These are phyloP conservation scores for Andrena hattorfiana DNA, from an alignment of 2,888 invertebrate genomes.

Conservation along the genomic window DNA sequence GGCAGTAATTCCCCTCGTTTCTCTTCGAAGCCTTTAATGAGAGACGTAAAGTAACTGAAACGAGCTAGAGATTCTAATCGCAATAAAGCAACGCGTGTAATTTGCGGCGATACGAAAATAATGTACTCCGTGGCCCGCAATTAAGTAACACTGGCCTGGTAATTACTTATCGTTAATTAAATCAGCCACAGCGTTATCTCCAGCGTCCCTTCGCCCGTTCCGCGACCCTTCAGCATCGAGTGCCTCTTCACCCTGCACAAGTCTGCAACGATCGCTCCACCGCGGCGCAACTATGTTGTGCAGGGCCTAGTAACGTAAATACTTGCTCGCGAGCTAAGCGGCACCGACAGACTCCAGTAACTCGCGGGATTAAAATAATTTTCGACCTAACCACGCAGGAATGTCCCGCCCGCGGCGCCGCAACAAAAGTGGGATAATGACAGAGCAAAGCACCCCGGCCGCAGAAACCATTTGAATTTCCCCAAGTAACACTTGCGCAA, in stretches of 20 bases:
- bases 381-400: constrained; percentile 38
- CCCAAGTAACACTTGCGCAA: constrained; percentile 52
- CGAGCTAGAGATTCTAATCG: constrained; percentile 44
- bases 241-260: constrained; percentile 19
- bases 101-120: constrained; percentile 49
- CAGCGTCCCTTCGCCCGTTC: constrained; percentile 24
- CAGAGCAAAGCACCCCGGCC: constrained; percentile 39
- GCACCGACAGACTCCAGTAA: background rate
- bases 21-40: background rate
- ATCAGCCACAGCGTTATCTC: constrained; percentile 59
- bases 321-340: background rate
- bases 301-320: too few species aligned
- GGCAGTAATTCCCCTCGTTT: background rate
- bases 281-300: background rate
- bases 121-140: constrained; percentile 13
- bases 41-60: constrained; percentile 5
- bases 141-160: constrained; percentile 51
- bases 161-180: constrained; percentile 75
- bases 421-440: constrained; percentile 55
- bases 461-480: constrained; percentile 60
- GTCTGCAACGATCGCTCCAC: constrained; percentile 12
- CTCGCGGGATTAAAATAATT: constrained; percentile 39
- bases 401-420: constrained; percentile 34
- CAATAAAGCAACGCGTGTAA: constrained; percentile 44
- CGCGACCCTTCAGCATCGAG: constrained; percentile 32